Evolutionary conservation across 2,888 invertebrate genomes (phyloP).

Genomic region (Mythimna loreyi): DNA sequence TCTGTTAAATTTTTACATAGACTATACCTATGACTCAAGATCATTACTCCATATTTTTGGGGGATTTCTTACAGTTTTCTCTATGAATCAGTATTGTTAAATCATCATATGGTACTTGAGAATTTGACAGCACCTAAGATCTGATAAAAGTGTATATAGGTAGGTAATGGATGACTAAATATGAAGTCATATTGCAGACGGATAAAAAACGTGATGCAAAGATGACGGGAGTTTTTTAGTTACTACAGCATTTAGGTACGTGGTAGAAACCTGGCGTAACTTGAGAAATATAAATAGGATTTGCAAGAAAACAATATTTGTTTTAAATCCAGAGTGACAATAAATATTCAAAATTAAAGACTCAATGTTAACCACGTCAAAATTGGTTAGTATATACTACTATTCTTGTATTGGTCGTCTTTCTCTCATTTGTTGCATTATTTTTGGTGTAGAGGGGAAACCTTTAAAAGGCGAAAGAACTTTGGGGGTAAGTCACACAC

Average conservation of each 20-base stretch:
- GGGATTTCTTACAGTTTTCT: neutral
- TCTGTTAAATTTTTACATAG: neutral
- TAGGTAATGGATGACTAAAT: neutral
- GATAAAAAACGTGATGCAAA: neutral
- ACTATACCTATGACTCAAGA: neutral
- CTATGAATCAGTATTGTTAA: constrained; percentile 15
- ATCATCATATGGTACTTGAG: constrained; percentile 15
- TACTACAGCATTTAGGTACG: neutral
- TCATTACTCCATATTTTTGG: neutral
- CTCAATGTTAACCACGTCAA: too few species aligned
- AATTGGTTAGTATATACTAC: too few species aligned
- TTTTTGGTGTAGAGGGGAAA: too few species aligned
- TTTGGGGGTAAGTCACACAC: too few species aligned
- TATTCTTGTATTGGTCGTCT: too few species aligned
- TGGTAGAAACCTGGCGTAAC: too few species aligned
- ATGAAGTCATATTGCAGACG: neutral
- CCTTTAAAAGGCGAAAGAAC: too few species aligned
- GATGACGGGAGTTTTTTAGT: neutral
- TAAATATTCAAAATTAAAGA: too few species aligned
- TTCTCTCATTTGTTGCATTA: too few species aligned
- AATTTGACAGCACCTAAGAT: constrained; percentile 17
- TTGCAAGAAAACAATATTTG: too few species aligned
- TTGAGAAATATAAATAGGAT: neutral
- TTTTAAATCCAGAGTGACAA: too few species aligned
- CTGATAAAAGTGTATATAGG: neutral